A percentile compares a stretch with the other conserved stretches of the same genome.
These are phyloP conservation scores for Darevskia mixta DNA, from an alignment of 2,797 vertebrate species.

Conservation along the genomic window DNA sequence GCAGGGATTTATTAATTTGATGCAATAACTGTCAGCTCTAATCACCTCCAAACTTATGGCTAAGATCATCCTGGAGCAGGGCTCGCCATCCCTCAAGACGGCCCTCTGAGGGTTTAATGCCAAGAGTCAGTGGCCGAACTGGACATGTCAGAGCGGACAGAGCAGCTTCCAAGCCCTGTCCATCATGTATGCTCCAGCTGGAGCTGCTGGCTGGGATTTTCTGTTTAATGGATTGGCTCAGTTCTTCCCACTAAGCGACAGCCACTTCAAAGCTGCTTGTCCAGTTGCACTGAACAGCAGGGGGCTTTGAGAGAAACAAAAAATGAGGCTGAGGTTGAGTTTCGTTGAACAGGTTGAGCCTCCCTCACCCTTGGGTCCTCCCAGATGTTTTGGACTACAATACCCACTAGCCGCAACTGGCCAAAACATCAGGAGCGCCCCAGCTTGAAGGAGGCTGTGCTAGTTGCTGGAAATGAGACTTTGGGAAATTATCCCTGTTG, in stretches of 20 bases:
- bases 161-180: not conserved
- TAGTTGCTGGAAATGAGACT: not conserved
- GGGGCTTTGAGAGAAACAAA: too few relatives aligned
- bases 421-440: too few relatives aligned
- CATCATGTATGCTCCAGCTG: not conserved
- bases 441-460: too few relatives aligned
- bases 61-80: not conserved
- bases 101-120: not conserved
- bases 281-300: not conserved
- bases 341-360: not conserved
- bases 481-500: not conserved
- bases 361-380: too few relatives aligned
- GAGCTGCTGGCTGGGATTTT: not conserved
- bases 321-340: fast-evolving
- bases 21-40: not conserved
- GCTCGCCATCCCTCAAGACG: not conserved
- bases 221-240: not conserved
- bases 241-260: too few relatives aligned
- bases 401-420: too few relatives aligned
- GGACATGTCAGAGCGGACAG: not conserved
- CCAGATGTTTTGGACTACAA: too few relatives aligned
- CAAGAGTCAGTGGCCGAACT: not conserved
- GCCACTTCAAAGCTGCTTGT: too few relatives aligned
- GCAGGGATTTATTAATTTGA: not conserved
- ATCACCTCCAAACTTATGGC: not conserved